Conservation (phyloP, 2,797 vertebrate genomes). For the Gymnoscopelus microlampas region DNA sequence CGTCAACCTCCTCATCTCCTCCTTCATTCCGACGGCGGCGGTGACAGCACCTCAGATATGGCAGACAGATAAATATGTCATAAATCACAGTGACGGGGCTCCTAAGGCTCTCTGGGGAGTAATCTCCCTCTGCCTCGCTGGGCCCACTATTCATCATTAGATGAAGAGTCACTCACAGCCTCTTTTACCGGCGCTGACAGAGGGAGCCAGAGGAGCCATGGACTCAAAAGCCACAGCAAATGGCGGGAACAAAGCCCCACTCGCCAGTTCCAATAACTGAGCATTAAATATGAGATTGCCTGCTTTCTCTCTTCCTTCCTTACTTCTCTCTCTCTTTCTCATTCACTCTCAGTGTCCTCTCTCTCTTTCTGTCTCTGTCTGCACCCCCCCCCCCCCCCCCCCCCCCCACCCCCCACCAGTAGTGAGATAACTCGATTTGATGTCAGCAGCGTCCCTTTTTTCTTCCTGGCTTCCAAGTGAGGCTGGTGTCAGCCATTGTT, state of each 20-base stretch:
- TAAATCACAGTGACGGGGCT: slow-evolving; percentile 84
- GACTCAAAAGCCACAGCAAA: slow-evolving; percentile 72
- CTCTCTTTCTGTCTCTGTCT: background rate
- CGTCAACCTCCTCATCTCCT: slow-evolving; percentile 50
- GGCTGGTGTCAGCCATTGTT: slow-evolving; percentile 88
- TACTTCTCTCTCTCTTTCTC: slow-evolving; percentile 26
- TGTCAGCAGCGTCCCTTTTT: slow-evolving; percentile 87
- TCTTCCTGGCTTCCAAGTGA: slow-evolving; percentile 87
- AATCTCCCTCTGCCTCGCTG: slow-evolving; percentile 84
- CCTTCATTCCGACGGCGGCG: slow-evolving; percentile 74
- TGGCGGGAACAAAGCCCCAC: slow-evolving; percentile 77
- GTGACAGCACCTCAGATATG: slow-evolving; percentile 89
- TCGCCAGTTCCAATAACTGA: slow-evolving; percentile 79
- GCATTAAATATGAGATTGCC: slow-evolving; percentile 78
- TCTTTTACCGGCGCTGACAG: slow-evolving; percentile 79
- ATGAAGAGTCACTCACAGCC: slow-evolving; percentile 85
- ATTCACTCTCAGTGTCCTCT: too few relatives aligned
- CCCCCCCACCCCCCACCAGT: background rate
- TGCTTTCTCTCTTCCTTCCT: slow-evolving; percentile 12
- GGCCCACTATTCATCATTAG: slow-evolving; percentile 88
- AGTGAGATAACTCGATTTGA: slow-evolving; percentile 91
- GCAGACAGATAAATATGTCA: slow-evolving; percentile 89
- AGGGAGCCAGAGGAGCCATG: slow-evolving; percentile 73
- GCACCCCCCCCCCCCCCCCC: background rate
- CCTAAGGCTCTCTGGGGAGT: slow-evolving; percentile 85